Conservation (phyloP, 2,888 invertebrate genomes). For the Nowickia ferox region DNA sequence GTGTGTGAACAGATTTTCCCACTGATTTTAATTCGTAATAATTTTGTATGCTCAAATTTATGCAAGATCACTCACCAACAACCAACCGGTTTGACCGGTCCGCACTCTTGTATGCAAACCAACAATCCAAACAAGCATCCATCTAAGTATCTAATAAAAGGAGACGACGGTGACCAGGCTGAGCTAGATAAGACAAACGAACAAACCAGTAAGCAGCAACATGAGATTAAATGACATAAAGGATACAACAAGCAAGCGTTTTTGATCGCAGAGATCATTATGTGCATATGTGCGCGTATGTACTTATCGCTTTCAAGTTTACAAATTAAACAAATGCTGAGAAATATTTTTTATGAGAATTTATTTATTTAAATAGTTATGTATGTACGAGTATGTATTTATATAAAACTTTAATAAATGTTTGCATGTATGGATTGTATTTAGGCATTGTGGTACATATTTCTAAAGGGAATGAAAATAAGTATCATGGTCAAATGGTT, state of each 20-base stretch:
- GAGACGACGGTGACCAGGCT: conserved; percentile 54
- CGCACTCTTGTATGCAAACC: conserved; percentile 59
- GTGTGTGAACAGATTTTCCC: conserved; percentile 68
- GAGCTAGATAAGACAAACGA: conserved; percentile 29
- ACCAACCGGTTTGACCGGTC: conserved; percentile 81
- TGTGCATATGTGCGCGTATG: no score
- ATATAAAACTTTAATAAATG: conserved; percentile 56
- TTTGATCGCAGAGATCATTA: conserved; percentile 7
- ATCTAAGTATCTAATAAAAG: conserved; percentile 7
- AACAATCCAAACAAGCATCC: conserved; percentile 9
- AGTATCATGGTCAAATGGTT: conserved; percentile 55
- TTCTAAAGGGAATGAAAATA: not conserved
- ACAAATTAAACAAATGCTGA: conserved; percentile 27
- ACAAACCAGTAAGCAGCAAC: not conserved
- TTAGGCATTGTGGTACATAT: conserved; percentile 1
- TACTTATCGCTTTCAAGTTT: not conserved
- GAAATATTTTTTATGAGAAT: conserved; percentile 57
- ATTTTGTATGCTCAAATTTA: conserved; percentile 70
- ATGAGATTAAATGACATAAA: conserved; percentile 22
- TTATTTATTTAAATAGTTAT: conserved; percentile 44
- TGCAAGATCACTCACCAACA: conserved; percentile 70
- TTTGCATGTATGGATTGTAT: conserved; percentile 40
- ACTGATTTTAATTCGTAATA: conserved; percentile 55
- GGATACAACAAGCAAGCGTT: not conserved
- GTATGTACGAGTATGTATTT: not conserved